Evolutionary conservation across 2,888 invertebrate genomes (phyloP), one percentile per base, ranked within the genome.

Genomic region (Scrobipalpa atriplicella): DNA sequence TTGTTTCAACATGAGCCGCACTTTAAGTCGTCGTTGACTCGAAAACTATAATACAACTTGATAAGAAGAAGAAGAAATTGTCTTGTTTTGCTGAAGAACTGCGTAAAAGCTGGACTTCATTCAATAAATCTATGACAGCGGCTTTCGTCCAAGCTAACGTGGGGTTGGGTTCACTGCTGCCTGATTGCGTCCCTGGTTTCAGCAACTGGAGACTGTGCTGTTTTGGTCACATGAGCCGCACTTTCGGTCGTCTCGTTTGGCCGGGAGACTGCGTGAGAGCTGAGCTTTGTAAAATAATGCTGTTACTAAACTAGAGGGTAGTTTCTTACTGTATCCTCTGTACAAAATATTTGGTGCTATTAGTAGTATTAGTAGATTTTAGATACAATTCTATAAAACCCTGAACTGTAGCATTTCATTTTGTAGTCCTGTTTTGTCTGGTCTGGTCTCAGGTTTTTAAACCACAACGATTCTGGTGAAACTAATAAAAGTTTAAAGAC

Each of bases 221-320:
- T 85, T 85, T 87, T 82, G 86, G 86, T 85, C 85, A 89, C 81
- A 82, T 76, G 86, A 86, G 84, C 79, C 80, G 77, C 81, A 86
- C 86, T 85, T 82, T 81, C 83, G 79, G 81, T 80, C 80, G 80
- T 81, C 78, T 80, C 75, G 79, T 79, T 80, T 77, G 82, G 83
- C 82, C 77, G 68, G 73, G 63, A 68, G 70, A 70, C 70, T 67
- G 68, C 67, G 69, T 69, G 71, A 70, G 70, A 72, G 68, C 70
- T 64, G 71, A 71, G 76, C 80, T 84, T 84, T 85, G 83, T 80
- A 82, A 85, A 79, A 73, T 74, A 78, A 81, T 74, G 75, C 79
- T 41, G 19, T 62, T 18, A 13, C 41, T 43, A 43, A 61, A 56
- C 9, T 58, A 38, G n/a, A 36, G 38, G 38, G 38, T 58, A 38